Evolutionary conservation across 2,797 vertebrate genomes (phyloP).

Genomic region (Pygocentrus nattereri): DNA sequence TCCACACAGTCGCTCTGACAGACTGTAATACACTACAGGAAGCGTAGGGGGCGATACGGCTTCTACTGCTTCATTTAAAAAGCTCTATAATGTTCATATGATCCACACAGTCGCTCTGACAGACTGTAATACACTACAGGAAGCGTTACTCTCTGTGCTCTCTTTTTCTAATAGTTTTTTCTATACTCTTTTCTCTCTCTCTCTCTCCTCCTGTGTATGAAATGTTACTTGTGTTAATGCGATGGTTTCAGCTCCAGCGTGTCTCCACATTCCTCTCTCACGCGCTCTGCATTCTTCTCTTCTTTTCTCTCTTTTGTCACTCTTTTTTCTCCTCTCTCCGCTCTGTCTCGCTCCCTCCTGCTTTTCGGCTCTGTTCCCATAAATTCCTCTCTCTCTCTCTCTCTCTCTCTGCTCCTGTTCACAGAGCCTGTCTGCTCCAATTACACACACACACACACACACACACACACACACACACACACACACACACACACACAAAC

Average conservation of each 20-base stretch:
- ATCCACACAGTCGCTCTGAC: too few relatives aligned
- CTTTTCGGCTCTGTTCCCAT: slow-evolving; percentile 52
- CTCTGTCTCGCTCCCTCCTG: slow-evolving; percentile 21
- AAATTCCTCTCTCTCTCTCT: slow-evolving; percentile 23
- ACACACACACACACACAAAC: slow-evolving; percentile 67
- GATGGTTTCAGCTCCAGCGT: slow-evolving; percentile 18
- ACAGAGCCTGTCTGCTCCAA: slow-evolving; percentile 52
- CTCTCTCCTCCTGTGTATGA: slow-evolving; percentile 2
- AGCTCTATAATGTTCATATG: too few relatives aligned
- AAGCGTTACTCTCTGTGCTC: background rate
- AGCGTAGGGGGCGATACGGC: too few relatives aligned
- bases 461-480: slow-evolving; percentile 44
- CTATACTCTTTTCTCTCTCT: background rate
- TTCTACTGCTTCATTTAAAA: too few relatives aligned
- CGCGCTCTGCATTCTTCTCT: slow-evolving; percentile 46
- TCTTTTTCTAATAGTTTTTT: too few relatives aligned
- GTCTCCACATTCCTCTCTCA: slow-evolving; percentile 50
- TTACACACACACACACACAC: slow-evolving; percentile 39
- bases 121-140: too few relatives aligned
- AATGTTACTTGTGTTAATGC: slow-evolving; percentile 46
- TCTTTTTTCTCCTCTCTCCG: slow-evolving; percentile 20
- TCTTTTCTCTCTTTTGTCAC: slow-evolving; percentile 40
- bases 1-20: too few relatives aligned
- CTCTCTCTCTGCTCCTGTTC: slow-evolving; percentile 10
- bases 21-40: too few relatives aligned